Base-by-base conservation (phyloP, 2,797 vertebrate species). In the Fratercula arctica region DNA sequence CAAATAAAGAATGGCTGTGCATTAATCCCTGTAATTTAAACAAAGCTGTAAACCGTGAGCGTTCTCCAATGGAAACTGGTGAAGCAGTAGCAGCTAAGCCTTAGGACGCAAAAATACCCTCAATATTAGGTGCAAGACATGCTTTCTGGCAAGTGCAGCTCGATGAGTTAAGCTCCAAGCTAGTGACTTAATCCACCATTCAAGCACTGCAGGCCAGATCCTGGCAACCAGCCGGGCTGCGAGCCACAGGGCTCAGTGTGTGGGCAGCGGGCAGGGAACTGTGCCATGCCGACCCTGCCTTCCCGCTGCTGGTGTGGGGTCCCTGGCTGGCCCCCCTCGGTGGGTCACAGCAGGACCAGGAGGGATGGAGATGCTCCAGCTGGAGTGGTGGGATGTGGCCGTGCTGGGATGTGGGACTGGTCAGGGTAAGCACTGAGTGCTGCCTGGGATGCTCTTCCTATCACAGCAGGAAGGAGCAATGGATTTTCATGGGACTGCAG, bases 81-180 rank as follows among this genome's bases (percentile, higher is more conserved):
- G 70, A 83, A 94, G 88, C 87, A 78, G 92, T 80, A 95, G 94
- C 96, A 95, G 87, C 89, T 94, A 95, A 97, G 91, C 96, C 87
- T 91, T 88, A 25, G 80, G 94, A 95, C 51, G 70, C 86, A 97
- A 69, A 95, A 95, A 85, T 75, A 75, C 93, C 54, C 89, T 91
- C 94, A 68, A 68, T 82, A 86, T 76, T 83, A 90, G 89, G 95
- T 92, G 92, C 91, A 87, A 95, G 90, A 79, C 70, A 51, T 82
- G 79, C 82, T 79, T 84, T 79, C 94, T 95, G 95, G 94, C 92
- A 96, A 88, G 75, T 29, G 39, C 33, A 51, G 84, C 70, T 59
- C 21, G 5, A 82, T 90, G 95, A 95, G 90, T 94, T 96, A 95
- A 95, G 84, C 87, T 89, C 74, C 28, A 41, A 69, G 64, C 72